Base-by-base conservation (phyloP, 2,113 vertebrate genomes). In the Euleptes europaea region DNA sequence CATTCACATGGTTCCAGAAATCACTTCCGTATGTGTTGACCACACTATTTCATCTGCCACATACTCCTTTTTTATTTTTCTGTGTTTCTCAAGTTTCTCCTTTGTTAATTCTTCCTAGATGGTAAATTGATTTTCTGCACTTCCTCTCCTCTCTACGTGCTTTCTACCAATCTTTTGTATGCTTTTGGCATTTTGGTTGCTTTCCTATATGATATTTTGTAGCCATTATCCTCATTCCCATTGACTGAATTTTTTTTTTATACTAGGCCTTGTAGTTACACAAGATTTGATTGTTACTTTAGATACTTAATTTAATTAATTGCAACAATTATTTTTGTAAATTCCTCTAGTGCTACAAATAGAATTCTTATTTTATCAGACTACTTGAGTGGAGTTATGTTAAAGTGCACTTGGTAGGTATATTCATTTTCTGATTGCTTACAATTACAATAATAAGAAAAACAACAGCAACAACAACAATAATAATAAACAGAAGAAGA, bases 231-330 rank as follows among this genome's bases (percentile, higher is more conserved):
- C 14, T 4, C 38, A 72, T 84, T 51, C 47, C 42, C 26, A 38
- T 65, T 65, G 4, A 54, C 17, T 82, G 73, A n/a, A n/a, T n/a
- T n/a, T n/a, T n/a, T n/a, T n/a, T n/a, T n/a, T 23, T 74, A 1
- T 57, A 74, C 0, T 60, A 57, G 38, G 47, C 3, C 3, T 72
- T 69, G 26, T 67, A 82, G 23, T 82, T 26, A 78, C 26, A 40
- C 21, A 76, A 66, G 15, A 75, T 72, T 84, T 80, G 78, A 57
- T 82, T 38, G 3, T 65, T 80, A 7, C 42, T 51, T 8, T 19
- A 49, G 15, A 42, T 84, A 84, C 49, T 87, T 86, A 14, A 28
- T 4, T 82, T 60, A 35, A 38, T 87, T 89, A 86, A 31, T 85
- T 85, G 71, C 5, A 70, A 3, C 44, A 51, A 0, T 38, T 5